Evolutionary conservation across 2,797 vertebrate genomes (phyloP).

Genomic region (Esox masquinongy): DNA sequence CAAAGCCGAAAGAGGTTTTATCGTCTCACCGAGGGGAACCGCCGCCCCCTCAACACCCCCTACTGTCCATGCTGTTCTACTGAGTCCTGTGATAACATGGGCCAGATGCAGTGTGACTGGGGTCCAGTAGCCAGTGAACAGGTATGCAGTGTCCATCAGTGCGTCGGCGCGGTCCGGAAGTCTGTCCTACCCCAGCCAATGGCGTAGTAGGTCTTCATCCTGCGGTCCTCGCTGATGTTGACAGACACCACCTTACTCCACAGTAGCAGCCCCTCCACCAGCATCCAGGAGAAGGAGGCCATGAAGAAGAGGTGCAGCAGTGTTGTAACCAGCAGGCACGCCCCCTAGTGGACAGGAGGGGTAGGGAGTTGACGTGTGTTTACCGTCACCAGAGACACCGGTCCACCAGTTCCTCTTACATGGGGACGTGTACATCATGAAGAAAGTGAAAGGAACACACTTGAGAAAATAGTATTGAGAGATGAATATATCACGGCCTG

Average conservation of each 20-base stretch:
- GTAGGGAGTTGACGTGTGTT: neutral
- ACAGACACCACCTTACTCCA: conserved; percentile 94
- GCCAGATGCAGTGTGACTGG: neutral
- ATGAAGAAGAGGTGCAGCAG: conserved; percentile 89
- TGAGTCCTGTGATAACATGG: no score
- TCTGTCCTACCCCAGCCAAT: conserved; percentile 85
- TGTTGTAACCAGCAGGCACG: conserved; percentile 82
- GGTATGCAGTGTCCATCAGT: neutral
- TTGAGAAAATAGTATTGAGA: neutral
- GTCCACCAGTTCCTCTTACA: neutral
- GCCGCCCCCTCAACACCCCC: neutral
- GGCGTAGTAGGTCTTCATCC: conserved; percentile 86
- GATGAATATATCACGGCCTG: neutral
- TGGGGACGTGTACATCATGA: no score
- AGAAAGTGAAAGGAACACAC: no score
- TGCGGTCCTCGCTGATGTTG: conserved; percentile 84
- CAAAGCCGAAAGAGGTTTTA: no score
- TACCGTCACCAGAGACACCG: neutral
- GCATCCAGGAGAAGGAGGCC: conserved; percentile 94
- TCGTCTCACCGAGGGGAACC: no score
- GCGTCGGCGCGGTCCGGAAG: neutral
- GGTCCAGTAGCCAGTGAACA: neutral
- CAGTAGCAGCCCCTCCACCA: conserved; percentile 90
- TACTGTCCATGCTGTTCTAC: neutral
- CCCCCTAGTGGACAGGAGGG: conserved; percentile 66